phyloP scores from a whole-genome alignment of 2,888 invertebrate genomes.

The Cyrtodaria siliqua region DNA sequence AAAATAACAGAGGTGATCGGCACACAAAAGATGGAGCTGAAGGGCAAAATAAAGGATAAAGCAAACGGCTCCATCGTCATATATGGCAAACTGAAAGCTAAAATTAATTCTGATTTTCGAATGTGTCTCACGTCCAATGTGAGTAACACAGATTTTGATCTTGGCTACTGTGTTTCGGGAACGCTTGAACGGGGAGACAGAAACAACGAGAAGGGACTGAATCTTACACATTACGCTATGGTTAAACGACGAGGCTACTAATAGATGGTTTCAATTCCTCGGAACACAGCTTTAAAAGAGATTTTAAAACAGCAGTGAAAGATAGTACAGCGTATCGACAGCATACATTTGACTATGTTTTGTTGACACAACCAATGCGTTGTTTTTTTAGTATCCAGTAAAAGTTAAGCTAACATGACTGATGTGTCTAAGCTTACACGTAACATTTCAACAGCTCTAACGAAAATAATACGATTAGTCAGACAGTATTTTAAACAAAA shows the following conservation, averaged over 20 bases:
- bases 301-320: too few relatives aligned
- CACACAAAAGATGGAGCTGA: conserved; percentile 91
- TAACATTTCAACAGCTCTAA: too few relatives aligned
- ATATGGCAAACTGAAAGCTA: conserved; percentile 91
- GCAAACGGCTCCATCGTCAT: conserved; percentile 93
- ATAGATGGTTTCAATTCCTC: too few relatives aligned
- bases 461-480: too few relatives aligned
- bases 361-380: too few relatives aligned
- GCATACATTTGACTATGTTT: too few relatives aligned
- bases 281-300: too few relatives aligned
- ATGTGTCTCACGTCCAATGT: conserved; percentile 94
- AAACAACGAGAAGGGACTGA: conserved; percentile 89
- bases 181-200: conserved; percentile 91
- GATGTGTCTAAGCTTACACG: too few relatives aligned
- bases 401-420: too few relatives aligned
- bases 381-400: too few relatives aligned
- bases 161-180: conserved; percentile 96
- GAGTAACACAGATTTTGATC: conserved; percentile 94
- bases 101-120: conserved; percentile 78
- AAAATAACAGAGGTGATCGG: conserved; percentile 94
- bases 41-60: conserved; percentile 93
- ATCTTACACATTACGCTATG: conserved; percentile 95
- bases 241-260: conserved; percentile 92
- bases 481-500: too few relatives aligned
- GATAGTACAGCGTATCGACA: too few relatives aligned